Conservation (phyloP, 2,888 invertebrate genomes). For the Folsomia manolachei region DNA sequence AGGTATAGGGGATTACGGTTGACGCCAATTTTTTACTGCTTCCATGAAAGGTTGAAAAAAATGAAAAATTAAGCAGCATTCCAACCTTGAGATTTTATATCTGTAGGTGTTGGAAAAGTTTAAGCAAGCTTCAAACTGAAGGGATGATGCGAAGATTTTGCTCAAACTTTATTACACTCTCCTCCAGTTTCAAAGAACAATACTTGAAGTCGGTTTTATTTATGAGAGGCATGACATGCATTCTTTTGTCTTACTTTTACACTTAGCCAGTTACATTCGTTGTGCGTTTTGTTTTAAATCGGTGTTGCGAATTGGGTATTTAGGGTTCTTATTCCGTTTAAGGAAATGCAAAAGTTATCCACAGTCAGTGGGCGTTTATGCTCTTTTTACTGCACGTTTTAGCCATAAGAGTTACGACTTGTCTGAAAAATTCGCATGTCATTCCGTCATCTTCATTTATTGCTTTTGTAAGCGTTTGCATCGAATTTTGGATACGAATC, state of each 20-base stretch:
- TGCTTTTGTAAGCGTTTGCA: no score
- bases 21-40: conserved; percentile 1
- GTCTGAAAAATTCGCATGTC: no score
- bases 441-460: no score
- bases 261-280: not conserved
- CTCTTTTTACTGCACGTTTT: not conserved
- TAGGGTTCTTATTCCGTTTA: not conserved
- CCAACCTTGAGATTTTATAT: not conserved
- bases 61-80: not conserved
- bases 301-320: not conserved
- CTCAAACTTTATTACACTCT: not conserved
- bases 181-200: not conserved
- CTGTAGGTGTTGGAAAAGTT: not conserved
- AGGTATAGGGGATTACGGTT: not conserved
- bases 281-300: not conserved
- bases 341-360: not conserved
- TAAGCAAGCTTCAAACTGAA: not conserved
- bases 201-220: not conserved
- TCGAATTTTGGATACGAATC: no score
- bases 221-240: not conserved
- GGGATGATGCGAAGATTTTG: not conserved
- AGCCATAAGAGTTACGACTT: not conserved
- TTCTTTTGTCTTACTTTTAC: no score
- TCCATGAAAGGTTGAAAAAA: not conserved
- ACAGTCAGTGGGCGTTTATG: not conserved